Base-by-base conservation (phyloP, 2,888 invertebrate species). In the Philereme transversata region DNA sequence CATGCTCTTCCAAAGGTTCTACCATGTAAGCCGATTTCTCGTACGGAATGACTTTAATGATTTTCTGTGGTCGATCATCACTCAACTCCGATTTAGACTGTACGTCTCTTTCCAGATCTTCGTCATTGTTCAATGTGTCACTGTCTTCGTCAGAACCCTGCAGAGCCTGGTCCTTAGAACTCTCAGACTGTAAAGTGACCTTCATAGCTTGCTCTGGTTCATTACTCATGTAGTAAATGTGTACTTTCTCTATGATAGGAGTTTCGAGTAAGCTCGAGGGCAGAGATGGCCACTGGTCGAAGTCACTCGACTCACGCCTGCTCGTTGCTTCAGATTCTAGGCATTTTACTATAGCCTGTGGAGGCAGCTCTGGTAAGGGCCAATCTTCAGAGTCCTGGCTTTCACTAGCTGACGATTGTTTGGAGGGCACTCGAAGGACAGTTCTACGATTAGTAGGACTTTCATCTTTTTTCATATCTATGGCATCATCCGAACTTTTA, bases 281-380 rank as follows among this genome's bases (percentile, higher is more conserved):
- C 0, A 97, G 95, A 46, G 97, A 96, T 0, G 97, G 96, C 96
- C 97, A 96, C 71, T 96, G 95, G 70, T 96, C 96, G 5, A 96
- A 95, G 69, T 95, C 95, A 79, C 96, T 96, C 8, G 94, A 94
- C 69, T 83, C 86, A 65, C 86, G 83, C 66, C 93, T 79, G 46
- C 74, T 79, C 38, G 74, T 68, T 72, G 83, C 69, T 71, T 86
- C 70, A 74, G 86, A 66, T 45, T 75, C 73, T 45, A 64, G 60
- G 0, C 72, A 66, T 72, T 84, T 86, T 0, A 83, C 72, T 0
- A 78, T 81, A 62, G 87, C 90, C 71, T 92, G 93, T 0, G 95
- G 94, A 0, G 96, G 96, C 61, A 96, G 92, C 74, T 96, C 96
- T 0, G 96, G 96, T 44, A 96, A 79, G 0, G 96, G 96, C 96